Evolutionary conservation across 2,113 vertebrate species (phyloP).

Genomic region (Alouatta palliata): DNA sequence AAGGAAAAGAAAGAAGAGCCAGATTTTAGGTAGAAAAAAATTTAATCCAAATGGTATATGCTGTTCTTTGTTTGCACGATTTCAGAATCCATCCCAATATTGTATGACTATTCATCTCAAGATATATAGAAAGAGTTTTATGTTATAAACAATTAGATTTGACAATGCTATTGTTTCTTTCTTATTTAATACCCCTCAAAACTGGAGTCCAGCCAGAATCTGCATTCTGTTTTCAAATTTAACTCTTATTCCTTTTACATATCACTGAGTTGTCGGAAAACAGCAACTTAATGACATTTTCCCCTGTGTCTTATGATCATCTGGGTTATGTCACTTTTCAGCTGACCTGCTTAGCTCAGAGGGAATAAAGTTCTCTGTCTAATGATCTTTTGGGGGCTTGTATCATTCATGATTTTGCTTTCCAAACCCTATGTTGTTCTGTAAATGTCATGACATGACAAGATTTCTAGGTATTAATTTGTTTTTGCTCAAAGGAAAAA

Average conservation of each 20-base stretch:
- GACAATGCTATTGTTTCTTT: conserved; percentile 48
- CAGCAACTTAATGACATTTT: conserved; percentile 67
- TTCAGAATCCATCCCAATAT: background rate
- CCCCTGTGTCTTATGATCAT: conserved; percentile 54
- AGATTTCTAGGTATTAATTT: conserved; percentile 7
- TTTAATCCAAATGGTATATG: background rate
- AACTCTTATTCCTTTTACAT: conserved; percentile 69
- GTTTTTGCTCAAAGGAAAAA: background rate
- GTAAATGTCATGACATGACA: conserved; percentile 59
- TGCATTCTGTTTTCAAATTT: conserved; percentile 67
- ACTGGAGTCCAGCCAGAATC: conserved; percentile 54
- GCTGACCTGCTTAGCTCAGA: conserved; percentile 56
- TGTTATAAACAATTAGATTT: conserved; percentile 68
- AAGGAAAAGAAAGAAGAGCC: background rate
- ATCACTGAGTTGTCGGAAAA: conserved; percentile 69
- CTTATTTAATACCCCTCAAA: conserved; percentile 51
- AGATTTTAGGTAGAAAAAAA: background rate
- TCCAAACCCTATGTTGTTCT: conserved; percentile 3
- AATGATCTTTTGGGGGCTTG: conserved; percentile 35
- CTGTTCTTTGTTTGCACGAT: background rate
- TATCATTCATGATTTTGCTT: conserved; percentile 54
- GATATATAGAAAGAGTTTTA: conserved; percentile 60
- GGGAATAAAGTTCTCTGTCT: conserved; percentile 52
- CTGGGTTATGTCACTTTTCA: conserved; percentile 66
- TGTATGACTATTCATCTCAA: background rate